phyloP scores from a whole-genome alignment of 2,797 vertebrate species.

The Poecilia velifera region DNA sequence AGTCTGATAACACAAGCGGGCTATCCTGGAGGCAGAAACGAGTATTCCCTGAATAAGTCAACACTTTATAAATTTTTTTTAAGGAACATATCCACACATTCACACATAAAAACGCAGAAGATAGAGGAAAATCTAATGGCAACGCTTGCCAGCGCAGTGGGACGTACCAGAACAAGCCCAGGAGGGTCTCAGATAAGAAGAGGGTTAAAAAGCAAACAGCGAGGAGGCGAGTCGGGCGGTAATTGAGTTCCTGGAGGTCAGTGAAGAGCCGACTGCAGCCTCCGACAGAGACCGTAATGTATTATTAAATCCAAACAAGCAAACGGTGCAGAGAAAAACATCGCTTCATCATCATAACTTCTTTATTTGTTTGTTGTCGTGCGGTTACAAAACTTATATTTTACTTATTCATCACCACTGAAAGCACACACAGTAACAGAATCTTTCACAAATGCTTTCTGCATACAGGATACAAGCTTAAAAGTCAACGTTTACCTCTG shows the following conservation, averaged over 20 bases:
- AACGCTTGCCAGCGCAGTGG: background rate
- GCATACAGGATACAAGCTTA: background rate
- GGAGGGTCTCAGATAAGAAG: background rate
- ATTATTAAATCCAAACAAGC: background rate
- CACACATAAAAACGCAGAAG: background rate
- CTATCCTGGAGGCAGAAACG: constrained; percentile 14
- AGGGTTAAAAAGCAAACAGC: background rate
- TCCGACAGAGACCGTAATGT: background rate
- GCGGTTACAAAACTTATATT: constrained; percentile 14
- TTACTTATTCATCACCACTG: background rate
- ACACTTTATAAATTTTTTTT: background rate
- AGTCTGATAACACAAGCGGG: constrained; percentile 10
- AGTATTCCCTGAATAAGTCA: constrained; percentile 3
- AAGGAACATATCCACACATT: background rate
- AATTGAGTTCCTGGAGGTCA: background rate
- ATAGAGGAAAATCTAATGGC: background rate
- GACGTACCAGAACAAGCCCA: background rate
- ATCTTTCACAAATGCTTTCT: background rate
- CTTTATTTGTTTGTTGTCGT: background rate
- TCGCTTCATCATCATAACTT: background rate
- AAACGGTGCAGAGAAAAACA: background rate
- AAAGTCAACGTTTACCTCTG: background rate
- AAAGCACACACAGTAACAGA: constrained; percentile 3
- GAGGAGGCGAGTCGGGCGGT: background rate
- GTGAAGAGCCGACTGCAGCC: background rate